These are phyloP conservation scores for Drosophila atroscutellata DNA, from an alignment of 2,888 invertebrate species.

Conservation along the genomic window DNA sequence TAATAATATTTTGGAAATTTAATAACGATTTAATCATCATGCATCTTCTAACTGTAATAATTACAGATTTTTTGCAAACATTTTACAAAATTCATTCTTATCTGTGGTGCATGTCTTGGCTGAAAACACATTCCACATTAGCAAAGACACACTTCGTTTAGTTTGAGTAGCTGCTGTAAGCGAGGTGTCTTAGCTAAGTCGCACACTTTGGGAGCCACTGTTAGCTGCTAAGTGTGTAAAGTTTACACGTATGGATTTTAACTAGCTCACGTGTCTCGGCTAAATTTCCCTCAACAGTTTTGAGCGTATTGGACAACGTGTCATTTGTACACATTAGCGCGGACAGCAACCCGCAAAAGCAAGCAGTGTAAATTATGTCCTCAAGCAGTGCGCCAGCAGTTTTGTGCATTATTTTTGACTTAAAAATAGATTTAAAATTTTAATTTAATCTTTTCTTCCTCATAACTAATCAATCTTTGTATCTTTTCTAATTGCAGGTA, in stretches of 20 bases:
- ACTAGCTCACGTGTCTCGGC: neutral
- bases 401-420: neutral
- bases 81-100: neutral
- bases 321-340: neutral
- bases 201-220: neutral
- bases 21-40: neutral
- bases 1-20: neutral
- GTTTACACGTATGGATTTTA: too few relatives aligned
- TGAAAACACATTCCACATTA: neutral
- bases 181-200: neutral
- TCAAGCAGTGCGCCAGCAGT: slow-evolving; percentile 3
- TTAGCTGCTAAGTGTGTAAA: too few relatives aligned
- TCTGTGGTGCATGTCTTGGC: slow-evolving; percentile 16
- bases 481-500: slow-evolving; percentile 53
- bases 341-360: neutral
- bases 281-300: neutral
- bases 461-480: slow-evolving; percentile 1
- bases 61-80: neutral
- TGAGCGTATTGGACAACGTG: fast-evolving
- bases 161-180: neutral
- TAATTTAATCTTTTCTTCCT: neutral
- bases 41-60: neutral
- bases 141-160: neutral
- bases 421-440: neutral
- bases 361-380: neutral